Evolutionary conservation across 2,888 invertebrate species (phyloP), one percentile per base, ranked within the genome.

Genomic region (Crioceris asparagi): DNA sequence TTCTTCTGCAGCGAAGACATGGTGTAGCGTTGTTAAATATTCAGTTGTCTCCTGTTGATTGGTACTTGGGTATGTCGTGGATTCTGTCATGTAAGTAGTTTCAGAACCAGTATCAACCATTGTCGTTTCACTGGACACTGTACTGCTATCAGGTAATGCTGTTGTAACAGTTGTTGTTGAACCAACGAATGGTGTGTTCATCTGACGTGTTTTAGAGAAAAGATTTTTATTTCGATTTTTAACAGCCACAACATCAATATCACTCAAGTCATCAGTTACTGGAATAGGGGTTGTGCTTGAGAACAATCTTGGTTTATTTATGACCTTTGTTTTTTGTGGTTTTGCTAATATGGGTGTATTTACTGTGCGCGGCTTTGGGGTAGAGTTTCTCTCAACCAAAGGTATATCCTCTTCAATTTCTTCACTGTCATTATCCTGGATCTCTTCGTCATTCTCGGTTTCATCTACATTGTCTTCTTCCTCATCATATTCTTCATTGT

Each of bases 141-240:
- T 52, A 37, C 61, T 61, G n/a, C n/a, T n/a, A n/a, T n/a, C n/a
- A n/a, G n/a, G n/a, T n/a, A 25, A 15, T 14, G 19, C 14, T 8
- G n/a, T 15, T 5, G 33, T 43, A 25, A 32, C 41, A 35, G 33
- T 21, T 8, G 36, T 32, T n/a, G 45, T 27, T 2, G 41, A 11
- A 5, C 25, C 36, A n/a, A 29, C 33, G 31, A 42, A 38, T 19
- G 62, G 61, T 4, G 53, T 52, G 37, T 62, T 61, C 54, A 56
- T 56, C 43, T 60, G 57, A 18, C 59, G 48, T 26, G 55, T 54
- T 41, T 62, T 65, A 36, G 69, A 68, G 42, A 71, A 72, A 32
- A 72, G 59, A 52, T 70, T 69, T 48, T 69, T 72, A 44, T 72
- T 72, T 45, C 70, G 63, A 23, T 66, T 66, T 56, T 67, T 70